Conservation (phyloP, 2,888 invertebrate genomes). For the Xanthorhoe spadicearia region DNA sequence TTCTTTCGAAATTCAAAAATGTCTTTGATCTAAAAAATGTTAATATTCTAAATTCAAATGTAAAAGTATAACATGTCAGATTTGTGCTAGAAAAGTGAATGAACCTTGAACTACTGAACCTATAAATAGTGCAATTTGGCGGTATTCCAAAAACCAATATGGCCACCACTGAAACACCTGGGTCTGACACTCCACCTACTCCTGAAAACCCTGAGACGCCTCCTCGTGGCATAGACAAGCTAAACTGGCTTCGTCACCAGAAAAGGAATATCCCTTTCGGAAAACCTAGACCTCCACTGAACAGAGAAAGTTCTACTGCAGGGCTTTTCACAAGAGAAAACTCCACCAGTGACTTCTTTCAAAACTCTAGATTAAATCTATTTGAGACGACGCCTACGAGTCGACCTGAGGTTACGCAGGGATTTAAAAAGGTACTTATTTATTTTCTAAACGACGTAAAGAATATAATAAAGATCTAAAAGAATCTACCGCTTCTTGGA, state of each 20-base stretch:
- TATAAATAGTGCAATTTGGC: slow-evolving; percentile 18
- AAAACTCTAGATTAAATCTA: slow-evolving; percentile 74
- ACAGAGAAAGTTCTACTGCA: slow-evolving; percentile 72
- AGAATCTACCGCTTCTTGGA: no score
- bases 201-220: slow-evolving; percentile 36
- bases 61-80: background rate
- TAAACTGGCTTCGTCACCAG: slow-evolving; percentile 71
- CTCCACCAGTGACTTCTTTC: slow-evolving; percentile 76
- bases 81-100: slow-evolving; percentile 4
- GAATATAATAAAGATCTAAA: no score
- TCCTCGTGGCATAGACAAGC: slow-evolving; percentile 54
- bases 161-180: slow-evolving; percentile 45
- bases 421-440: slow-evolving; percentile 64
- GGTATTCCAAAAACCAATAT: slow-evolving; percentile 24
- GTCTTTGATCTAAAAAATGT: slow-evolving; percentile 6
- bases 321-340: slow-evolving; percentile 75
- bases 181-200: slow-evolving; percentile 40
- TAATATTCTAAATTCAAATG: background rate
- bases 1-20: slow-evolving; percentile 10
- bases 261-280: slow-evolving; percentile 75
- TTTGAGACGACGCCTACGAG: slow-evolving; percentile 71
- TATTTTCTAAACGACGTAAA: no score
- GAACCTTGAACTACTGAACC: slow-evolving; percentile 9
- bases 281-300: slow-evolving; percentile 69
- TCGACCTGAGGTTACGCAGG: slow-evolving; percentile 62